A percentile compares a stretch with the other conserved stretches of the same genome.
Conservation (phyloP, 2,113 vertebrate species). For the Tragelaphus imberbis region DNA sequence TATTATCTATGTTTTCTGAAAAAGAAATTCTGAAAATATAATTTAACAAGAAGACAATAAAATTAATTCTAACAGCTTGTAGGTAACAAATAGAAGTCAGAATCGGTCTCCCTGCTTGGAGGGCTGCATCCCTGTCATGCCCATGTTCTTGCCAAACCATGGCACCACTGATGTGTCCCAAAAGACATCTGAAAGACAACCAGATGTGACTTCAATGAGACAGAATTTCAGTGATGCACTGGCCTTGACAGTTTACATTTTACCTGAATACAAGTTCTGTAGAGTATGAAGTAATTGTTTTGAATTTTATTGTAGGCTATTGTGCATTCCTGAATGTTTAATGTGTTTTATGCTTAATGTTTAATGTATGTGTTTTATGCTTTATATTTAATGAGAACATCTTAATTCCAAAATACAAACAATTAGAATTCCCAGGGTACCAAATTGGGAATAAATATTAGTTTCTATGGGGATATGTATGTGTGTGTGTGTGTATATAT, state of each 20-base stretch:
- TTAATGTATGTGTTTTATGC: neutral
- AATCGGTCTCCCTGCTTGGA: neutral
- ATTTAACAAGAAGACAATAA: neutral
- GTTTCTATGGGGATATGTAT: neutral
- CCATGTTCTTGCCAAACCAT: neutral
- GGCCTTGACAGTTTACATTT: neutral
- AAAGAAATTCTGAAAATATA: neutral
- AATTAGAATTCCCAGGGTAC: neutral
- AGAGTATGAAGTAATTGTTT: neutral
- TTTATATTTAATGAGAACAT: neutral
- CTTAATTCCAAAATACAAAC: neutral
- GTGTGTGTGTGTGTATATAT: too few species aligned
- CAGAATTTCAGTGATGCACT: neutral
- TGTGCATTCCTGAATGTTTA: neutral
- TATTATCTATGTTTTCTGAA: neutral
- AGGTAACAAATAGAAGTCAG: neutral
- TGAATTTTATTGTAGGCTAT: neutral
- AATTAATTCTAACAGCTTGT: neutral
- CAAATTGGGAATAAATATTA: neutral
- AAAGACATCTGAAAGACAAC: neutral
- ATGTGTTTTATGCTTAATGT: neutral
- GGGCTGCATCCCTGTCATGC: neutral
- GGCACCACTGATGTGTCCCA: neutral
- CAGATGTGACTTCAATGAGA: neutral
- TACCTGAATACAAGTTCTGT: neutral